phyloP scores from a whole-genome alignment of 2,797 vertebrate genomes.

The Gambelia wislizenii region DNA sequence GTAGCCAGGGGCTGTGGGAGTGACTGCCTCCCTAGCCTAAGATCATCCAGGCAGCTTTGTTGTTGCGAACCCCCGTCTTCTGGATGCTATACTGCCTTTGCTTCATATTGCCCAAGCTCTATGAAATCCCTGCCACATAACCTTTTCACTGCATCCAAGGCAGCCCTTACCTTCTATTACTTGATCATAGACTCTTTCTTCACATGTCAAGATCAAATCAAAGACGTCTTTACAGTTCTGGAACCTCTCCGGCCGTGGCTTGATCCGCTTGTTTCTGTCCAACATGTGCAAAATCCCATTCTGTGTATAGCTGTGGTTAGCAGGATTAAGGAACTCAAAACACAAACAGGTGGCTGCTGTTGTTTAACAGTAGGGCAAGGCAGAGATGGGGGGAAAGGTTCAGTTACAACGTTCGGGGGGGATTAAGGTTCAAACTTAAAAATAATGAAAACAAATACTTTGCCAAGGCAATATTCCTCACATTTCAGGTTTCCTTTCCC shows the following conservation, averaged over 20 bases:
- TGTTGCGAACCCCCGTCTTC: neutral
- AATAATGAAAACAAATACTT: neutral
- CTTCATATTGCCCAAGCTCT: neutral
- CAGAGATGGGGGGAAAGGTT: rapidly evolving
- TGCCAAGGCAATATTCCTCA: neutral
- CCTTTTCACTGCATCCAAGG: too few relatives aligned
- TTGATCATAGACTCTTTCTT: constrained; percentile 98
- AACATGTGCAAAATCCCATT: constrained; percentile 99
- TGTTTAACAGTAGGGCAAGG: neutral
- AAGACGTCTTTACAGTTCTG: constrained; percentile 97
- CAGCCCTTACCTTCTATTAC: constrained; percentile 94
- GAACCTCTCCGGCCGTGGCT: constrained; percentile 94
- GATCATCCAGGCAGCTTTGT: neutral
- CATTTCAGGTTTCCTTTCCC: neutral
- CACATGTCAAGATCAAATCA: constrained; percentile 97
- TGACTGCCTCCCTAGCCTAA: neutral
- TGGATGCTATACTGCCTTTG: neutral
- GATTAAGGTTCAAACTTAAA: too few relatives aligned
- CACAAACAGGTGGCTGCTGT: neutral
- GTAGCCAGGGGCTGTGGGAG: neutral
- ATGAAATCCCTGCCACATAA: rapidly evolving
- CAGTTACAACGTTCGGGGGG: neutral
- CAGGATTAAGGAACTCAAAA: constrained; percentile 74
- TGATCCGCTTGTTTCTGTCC: constrained; percentile 98
- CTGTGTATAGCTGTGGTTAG: constrained; percentile 93